Evolutionary conservation across 2,888 invertebrate species (phyloP).

Genomic region (Mactromeris polynyma): DNA sequence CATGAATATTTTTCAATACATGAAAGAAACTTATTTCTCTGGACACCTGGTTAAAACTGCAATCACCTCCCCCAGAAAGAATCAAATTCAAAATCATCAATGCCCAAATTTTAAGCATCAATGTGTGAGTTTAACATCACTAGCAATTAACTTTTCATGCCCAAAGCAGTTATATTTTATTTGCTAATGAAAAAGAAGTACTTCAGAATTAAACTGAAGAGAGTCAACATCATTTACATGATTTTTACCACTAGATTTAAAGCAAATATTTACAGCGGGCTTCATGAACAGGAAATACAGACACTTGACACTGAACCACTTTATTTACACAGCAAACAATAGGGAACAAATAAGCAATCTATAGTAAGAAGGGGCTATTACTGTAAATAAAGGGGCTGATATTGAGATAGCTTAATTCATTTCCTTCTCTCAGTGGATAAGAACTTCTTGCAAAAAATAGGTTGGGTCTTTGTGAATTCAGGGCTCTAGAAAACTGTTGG

Average conservation of each 20-base stretch:
- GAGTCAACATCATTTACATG: slow-evolving; percentile 27
- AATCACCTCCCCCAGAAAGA: background rate
- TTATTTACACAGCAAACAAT: slow-evolving; percentile 38
- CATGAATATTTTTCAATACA: slow-evolving; percentile 16
- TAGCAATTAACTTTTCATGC: slow-evolving; percentile 26
- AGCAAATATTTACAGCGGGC: slow-evolving; percentile 44
- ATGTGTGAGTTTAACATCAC: slow-evolving; percentile 14
- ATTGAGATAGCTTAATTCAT: slow-evolving; percentile 2
- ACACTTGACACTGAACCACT: slow-evolving; percentile 38
- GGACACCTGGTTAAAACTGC: slow-evolving; percentile 5
- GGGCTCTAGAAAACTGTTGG: no score
- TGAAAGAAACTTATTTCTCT: background rate
- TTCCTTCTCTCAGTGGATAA: background rate
- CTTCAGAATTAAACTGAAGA: slow-evolving; percentile 21
- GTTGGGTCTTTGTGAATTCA: no score
- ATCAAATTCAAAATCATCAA: background rate
- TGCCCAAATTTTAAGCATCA: background rate
- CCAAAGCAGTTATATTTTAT: slow-evolving; percentile 27
- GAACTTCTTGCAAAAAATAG: background rate
- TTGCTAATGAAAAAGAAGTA: slow-evolving; percentile 12
- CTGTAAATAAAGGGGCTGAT: background rate
- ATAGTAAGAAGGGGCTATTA: slow-evolving; percentile 9
- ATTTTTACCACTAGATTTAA: slow-evolving; percentile 36
- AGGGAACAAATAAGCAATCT: slow-evolving; percentile 12
- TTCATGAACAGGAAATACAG: slow-evolving; percentile 42